These are phyloP conservation scores for Myotis pilosus DNA, from an alignment of 2,797 vertebrate genomes.

Conservation along the genomic window DNA sequence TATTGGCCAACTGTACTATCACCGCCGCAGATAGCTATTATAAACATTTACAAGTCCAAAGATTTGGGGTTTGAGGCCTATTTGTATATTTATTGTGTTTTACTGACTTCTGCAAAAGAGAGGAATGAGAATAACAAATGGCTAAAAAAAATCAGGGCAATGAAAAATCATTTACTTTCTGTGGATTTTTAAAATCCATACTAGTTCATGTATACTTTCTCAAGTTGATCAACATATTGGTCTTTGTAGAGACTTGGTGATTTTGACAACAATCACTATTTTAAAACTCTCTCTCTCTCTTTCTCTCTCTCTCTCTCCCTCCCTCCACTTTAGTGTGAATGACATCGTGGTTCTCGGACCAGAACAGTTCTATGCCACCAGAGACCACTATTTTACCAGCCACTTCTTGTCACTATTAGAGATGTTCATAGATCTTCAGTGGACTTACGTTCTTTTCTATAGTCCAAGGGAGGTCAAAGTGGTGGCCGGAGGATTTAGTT, in stretches of 20 bases:
- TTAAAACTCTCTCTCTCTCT: background rate
- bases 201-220: background rate
- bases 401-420: slow-evolving; percentile 81
- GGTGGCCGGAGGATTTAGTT: slow-evolving; percentile 88
- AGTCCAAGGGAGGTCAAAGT: slow-evolving; percentile 90
- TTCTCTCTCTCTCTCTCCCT: background rate
- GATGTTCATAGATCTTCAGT: slow-evolving; percentile 83
- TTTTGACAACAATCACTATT: background rate
- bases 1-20: background rate
- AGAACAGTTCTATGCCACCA: slow-evolving; percentile 94
- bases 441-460: slow-evolving; percentile 92
- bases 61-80: background rate
- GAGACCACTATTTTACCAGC: slow-evolving; percentile 89
- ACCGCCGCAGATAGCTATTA: background rate
- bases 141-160: background rate
- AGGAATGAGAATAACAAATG: background rate
- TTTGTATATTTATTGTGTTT: background rate
- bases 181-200: background rate
- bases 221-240: background rate
- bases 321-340: slow-evolving; percentile 87
- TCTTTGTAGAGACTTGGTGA: background rate
- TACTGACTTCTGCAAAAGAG: background rate
- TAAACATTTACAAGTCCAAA: background rate
- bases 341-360: slow-evolving; percentile 90
- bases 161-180: background rate